Conservation (phyloP, 2,113 vertebrate genomes). For the Tympanuchus pallidicinctus region DNA sequence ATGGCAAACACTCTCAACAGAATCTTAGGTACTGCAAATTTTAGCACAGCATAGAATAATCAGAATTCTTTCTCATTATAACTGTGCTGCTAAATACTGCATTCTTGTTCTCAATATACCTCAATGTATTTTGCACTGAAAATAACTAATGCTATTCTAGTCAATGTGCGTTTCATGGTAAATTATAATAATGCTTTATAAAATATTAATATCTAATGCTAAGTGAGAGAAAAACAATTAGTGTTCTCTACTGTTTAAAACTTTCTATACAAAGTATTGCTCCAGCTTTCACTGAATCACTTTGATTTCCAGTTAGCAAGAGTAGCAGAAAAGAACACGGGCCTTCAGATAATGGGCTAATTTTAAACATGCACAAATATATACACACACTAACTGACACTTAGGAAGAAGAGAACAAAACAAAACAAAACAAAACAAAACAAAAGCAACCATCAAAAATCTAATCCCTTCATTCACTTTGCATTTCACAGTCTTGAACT, state of each 20-base stretch:
- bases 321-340: background rate
- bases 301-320: background rate
- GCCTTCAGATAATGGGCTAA: background rate
- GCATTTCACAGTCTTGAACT: background rate
- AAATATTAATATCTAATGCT: conserved; percentile 7
- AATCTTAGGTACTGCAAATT: background rate
- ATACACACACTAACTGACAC: background rate
- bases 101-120: conserved; percentile 1
- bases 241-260: background rate
- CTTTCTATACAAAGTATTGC: background rate
- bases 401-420: background rate
- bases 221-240: background rate
- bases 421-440: background rate
- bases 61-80: background rate
- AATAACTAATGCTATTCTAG: background rate
- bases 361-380: background rate
- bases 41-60: background rate
- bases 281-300: background rate
- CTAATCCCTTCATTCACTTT: background rate
- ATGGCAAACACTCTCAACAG: background rate
- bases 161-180: background rate
- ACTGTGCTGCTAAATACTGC: background rate
- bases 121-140: background rate
- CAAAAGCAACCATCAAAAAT: background rate
- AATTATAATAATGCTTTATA: background rate